Evolutionary conservation across 2,113 vertebrate genomes (phyloP).

Genomic region (Onychostoma macrolepis): DNA sequence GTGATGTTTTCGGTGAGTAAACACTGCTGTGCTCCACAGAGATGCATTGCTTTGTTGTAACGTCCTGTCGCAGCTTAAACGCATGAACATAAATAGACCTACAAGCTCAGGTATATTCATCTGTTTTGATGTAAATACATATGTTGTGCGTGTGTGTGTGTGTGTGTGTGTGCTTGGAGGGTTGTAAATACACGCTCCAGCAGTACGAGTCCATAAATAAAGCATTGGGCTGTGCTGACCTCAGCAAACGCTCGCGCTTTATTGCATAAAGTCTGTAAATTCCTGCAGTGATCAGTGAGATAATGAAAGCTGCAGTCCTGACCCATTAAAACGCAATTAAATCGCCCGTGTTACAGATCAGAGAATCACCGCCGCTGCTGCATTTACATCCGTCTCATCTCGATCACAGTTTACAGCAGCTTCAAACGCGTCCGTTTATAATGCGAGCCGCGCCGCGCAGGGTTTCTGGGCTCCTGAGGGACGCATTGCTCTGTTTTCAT

Average conservation of each 20-base stretch:
- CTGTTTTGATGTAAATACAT: background rate
- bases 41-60: background rate
- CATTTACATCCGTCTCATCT: background rate
- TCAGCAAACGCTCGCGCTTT: background rate
- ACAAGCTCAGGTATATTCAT: background rate
- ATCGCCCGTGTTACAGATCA: background rate
- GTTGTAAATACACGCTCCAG: background rate
- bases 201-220: background rate
- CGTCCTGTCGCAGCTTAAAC: background rate
- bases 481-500: background rate
- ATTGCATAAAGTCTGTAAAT: constrained; percentile 3
- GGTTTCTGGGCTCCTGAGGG: background rate
- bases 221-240: background rate
- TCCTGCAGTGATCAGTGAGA: background rate
- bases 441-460: background rate
- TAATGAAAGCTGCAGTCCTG: constrained; percentile 40
- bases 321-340: constrained; percentile 74
- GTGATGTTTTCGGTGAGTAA: background rate
- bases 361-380: background rate
- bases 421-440: background rate
- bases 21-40: background rate
- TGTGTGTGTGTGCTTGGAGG: background rate
- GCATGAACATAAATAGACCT: background rate
- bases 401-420: background rate
- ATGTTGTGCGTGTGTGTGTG: background rate